phyloP scores from a whole-genome alignment of 2,113 vertebrate species.

The Scopus umbretta region DNA sequence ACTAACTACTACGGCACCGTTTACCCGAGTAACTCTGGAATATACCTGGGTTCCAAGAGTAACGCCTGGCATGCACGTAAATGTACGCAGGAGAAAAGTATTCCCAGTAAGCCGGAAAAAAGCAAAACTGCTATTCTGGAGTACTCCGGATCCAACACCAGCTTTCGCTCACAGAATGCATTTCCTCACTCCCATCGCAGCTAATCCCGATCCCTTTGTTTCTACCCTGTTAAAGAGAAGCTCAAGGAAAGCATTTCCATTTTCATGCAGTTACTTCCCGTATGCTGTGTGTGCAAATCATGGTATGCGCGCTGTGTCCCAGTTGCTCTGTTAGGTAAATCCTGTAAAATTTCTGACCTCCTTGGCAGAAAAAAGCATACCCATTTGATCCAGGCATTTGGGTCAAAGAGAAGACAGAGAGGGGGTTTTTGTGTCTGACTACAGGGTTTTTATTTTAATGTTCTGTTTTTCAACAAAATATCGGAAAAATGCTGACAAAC shows the following conservation, averaged over 20 bases:
- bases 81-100: neutral
- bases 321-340: neutral
- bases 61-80: neutral
- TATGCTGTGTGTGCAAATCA: fast-evolving
- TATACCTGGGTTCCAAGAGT: neutral
- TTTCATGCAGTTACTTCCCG: neutral
- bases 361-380: neutral
- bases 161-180: neutral
- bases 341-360: neutral
- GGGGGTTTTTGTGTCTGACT: neutral
- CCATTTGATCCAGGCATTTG: neutral
- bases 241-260: neutral
- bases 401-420: neutral
- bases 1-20: neutral
- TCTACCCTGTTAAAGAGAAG: neutral
- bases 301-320: neutral
- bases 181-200: neutral
- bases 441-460: neutral
- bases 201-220: neutral
- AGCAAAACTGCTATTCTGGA: neutral
- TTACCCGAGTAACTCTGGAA: neutral
- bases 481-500: neutral
- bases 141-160: neutral
- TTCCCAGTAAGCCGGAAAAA: neutral
- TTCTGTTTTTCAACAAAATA: neutral